Percentiles rank a stretch among this genome's conserved stretches.
phyloP scores from a whole-genome alignment of 2,113 vertebrate genomes.

The Ceuthmochares aereus region DNA sequence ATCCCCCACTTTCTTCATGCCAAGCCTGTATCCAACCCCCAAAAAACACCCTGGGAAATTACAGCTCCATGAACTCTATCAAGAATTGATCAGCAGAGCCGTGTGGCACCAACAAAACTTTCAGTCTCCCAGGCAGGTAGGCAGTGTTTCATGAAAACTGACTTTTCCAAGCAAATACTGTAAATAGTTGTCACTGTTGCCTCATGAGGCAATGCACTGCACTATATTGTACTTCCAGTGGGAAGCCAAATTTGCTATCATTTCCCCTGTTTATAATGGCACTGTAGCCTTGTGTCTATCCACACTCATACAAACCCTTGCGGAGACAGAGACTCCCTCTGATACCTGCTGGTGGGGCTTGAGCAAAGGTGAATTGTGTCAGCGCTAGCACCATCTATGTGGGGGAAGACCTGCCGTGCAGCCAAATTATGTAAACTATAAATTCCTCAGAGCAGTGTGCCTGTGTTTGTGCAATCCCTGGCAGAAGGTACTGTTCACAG shows the following conservation, averaged over 20 bases:
- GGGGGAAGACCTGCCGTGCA: neutral
- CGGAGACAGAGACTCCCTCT: neutral
- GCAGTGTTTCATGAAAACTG: neutral
- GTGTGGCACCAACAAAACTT: neutral
- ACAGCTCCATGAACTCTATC: neutral
- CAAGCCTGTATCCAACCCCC: neutral
- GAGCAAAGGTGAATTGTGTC: neutral
- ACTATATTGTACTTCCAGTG: neutral
- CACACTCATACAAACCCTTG: neutral
- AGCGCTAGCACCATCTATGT: rapidly evolving
- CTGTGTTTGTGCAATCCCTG: neutral
- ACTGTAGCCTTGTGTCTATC: neutral
- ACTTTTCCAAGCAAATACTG: neutral
- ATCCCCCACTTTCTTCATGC: neutral
- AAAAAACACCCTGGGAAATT: neutral
- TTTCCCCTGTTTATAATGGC: neutral
- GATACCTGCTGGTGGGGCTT: neutral
- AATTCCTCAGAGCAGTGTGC: neutral
- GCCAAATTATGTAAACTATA: neutral
- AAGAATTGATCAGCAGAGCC: neutral
- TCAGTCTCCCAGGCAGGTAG: neutral
- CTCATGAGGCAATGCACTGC: neutral
- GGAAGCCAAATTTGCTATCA: neutral
- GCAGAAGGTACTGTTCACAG: slow-evolving; percentile 7
- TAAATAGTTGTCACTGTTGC: neutral